A percentile compares a stretch with the other conserved stretches of the same genome.
These are phyloP conservation scores for Sebastes cheni DNA, from an alignment of 2,797 vertebrate species.

Conservation along the genomic window DNA sequence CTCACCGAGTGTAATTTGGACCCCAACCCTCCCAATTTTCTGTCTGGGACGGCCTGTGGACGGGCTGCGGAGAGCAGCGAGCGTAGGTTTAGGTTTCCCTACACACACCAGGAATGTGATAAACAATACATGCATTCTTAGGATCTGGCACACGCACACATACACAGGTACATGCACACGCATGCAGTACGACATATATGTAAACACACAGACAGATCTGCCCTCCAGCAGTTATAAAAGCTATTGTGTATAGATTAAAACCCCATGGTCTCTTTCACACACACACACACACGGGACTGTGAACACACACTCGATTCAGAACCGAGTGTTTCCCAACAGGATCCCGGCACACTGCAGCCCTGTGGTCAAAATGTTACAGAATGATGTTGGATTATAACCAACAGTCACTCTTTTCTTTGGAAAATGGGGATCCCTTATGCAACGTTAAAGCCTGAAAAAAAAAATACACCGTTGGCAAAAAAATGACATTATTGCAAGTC, in stretches of 20 bases:
- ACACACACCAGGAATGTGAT: constrained; percentile 71
- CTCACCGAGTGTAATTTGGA: constrained; percentile 79
- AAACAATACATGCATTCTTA: constrained; percentile 77
- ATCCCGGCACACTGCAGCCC: constrained; percentile 42
- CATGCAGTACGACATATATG: neutral
- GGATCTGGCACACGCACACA: constrained; percentile 31
- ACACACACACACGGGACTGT: constrained; percentile 13
- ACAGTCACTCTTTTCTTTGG: constrained; percentile 60
- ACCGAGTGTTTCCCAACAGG: constrained; percentile 57
- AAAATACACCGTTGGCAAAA: constrained; percentile 11
- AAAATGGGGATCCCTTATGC: constrained; percentile 40
- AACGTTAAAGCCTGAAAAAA: constrained; percentile 17
- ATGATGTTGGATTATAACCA: constrained; percentile 51
- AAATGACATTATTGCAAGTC: constrained; percentile 3
- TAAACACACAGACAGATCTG: constrained; percentile 16
- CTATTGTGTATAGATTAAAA: constrained; percentile 50
- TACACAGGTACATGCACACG: neutral
- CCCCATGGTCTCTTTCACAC: constrained; percentile 8
- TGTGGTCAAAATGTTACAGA: constrained; percentile 62
- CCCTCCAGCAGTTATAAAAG: constrained; percentile 45
- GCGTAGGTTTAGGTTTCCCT: constrained; percentile 67
- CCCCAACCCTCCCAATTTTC: constrained; percentile 79
- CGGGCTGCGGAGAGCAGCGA: constrained; percentile 56
- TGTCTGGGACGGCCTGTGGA: constrained; percentile 78
- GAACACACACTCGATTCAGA: constrained; percentile 61